Evolutionary conservation across 2,888 invertebrate species (phyloP).

Genomic region (Pyralis farinalis): DNA sequence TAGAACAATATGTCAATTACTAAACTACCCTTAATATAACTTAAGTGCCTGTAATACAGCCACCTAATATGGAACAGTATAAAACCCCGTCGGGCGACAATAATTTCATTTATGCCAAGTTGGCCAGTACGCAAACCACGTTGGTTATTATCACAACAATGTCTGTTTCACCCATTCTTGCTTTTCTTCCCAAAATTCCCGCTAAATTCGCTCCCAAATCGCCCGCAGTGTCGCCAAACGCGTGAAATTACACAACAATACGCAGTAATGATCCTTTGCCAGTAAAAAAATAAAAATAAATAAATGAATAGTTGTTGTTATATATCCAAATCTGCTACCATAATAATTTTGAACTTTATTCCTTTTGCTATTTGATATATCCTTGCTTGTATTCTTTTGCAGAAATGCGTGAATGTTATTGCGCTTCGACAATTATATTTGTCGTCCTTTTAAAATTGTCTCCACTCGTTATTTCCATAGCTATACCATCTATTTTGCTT

Average conservation of each 20-base stretch:
- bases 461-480: constrained; percentile 3
- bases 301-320: constrained; percentile 40
- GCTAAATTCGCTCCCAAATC: constrained; percentile 60
- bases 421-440: background rate
- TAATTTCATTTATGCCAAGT: too few species aligned
- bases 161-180: too few species aligned
- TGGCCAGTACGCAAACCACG: too few species aligned
- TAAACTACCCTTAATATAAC: too few species aligned
- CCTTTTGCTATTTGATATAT: constrained; percentile 1
- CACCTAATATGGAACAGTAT: too few species aligned
- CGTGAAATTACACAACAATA: constrained; percentile 77
- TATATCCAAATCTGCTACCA: constrained; percentile 29
- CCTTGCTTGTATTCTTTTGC: constrained; percentile 1
- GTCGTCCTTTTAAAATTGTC: constrained; percentile 5
- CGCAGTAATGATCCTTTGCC: constrained; percentile 70
- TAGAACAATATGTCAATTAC: too few species aligned
- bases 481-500: constrained; percentile 9
- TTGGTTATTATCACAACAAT: too few species aligned
- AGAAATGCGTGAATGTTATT: constrained; percentile 11
- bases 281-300: constrained; percentile 68
- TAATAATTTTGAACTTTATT: constrained; percentile 21
- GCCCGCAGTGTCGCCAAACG: constrained; percentile 73
- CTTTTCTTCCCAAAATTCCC: constrained; percentile 38
- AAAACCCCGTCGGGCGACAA: too few species aligned
- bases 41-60: too few species aligned